phyloP scores from a whole-genome alignment of 2,113 vertebrate species.

The Eleginops maclovinus region DNA sequence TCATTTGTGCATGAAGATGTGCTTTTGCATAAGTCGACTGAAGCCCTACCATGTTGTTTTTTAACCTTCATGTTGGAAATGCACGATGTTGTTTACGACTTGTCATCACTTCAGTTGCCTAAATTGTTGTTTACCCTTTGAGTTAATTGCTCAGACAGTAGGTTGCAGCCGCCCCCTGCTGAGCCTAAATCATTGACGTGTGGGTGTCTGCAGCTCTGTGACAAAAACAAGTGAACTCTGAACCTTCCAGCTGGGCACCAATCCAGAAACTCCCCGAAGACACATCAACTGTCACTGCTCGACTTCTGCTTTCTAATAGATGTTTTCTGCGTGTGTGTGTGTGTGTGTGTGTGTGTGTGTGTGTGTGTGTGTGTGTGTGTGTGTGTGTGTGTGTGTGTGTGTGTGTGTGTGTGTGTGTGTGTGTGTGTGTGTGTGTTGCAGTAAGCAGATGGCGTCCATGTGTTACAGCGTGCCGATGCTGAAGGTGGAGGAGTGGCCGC shows the following conservation, averaged over 20 bases:
- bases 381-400: slow-evolving; percentile 26
- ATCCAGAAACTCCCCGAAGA: not conserved
- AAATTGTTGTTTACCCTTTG: slow-evolving; percentile 28
- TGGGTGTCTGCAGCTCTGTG: slow-evolving; percentile 43
- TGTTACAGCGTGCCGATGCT: slow-evolving; percentile 88
- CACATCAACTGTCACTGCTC: not conserved
- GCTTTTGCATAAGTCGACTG: no score
- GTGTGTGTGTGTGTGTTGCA: slow-evolving; percentile 51
- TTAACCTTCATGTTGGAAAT: not conserved
- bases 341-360: not conserved
- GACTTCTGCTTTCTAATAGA: not conserved
- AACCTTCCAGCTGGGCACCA: slow-evolving; percentile 29
- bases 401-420: slow-evolving; percentile 1
- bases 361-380: slow-evolving; percentile 16
- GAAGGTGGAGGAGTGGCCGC: slow-evolving; percentile 94
- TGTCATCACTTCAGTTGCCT: not conserved
- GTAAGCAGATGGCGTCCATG: slow-evolving; percentile 84
- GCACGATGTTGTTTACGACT: not conserved
- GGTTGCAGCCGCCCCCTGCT: slow-evolving; percentile 33
- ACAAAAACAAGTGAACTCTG: slow-evolving; percentile 46
- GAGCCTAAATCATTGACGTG: slow-evolving; percentile 44
- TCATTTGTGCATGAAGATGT: no score
- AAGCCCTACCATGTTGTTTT: no score
- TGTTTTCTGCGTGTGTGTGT: not conserved
- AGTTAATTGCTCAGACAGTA: slow-evolving; percentile 45